A percentile compares a stretch with the other conserved stretches of the same genome.
Evolutionary conservation across 2,888 invertebrate species (phyloP).

Genomic region (Heterodera filipjevi): DNA sequence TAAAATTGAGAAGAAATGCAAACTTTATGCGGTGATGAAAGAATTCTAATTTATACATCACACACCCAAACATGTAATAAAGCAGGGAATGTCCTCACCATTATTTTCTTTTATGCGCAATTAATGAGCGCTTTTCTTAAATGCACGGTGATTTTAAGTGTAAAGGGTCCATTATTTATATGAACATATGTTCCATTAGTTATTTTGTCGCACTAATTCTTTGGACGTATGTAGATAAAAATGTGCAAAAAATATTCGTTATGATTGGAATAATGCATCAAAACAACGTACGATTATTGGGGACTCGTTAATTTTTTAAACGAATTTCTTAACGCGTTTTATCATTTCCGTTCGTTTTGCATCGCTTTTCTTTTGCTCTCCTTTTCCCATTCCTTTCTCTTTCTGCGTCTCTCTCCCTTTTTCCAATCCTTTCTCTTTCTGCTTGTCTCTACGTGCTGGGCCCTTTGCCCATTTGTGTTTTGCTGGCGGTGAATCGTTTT

Average conservation of each 20-base stretch:
- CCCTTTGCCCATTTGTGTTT: not conserved
- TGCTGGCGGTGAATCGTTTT: conserved; percentile 2
- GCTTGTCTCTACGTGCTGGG: not conserved
- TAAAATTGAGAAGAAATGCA: not conserved
- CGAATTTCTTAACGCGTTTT: not conserved
- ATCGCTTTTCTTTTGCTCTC: too few relatives aligned
- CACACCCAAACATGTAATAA: not conserved
- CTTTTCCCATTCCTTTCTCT: not conserved
- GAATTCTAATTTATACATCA: not conserved
- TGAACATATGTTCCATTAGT: not conserved
- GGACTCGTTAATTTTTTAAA: not conserved
- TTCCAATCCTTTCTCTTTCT: not conserved
- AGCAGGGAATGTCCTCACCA: not conserved
- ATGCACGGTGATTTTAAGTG: not conserved
- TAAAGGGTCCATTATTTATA: not conserved
- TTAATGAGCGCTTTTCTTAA: conserved; percentile 19
- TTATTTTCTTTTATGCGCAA: not conserved
- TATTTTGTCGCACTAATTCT: not conserved
- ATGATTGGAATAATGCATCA: too few relatives aligned
- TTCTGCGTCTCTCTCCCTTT: not conserved
- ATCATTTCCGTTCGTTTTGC: not conserved
- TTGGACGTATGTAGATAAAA: too few relatives aligned
- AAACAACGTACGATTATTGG: too few relatives aligned
- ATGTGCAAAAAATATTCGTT: too few relatives aligned
- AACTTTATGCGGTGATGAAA: not conserved